Evolutionary conservation across 1,140 invertebrate species (phyloP).

Genomic region (Yoshiicerus persimilis): DNA sequence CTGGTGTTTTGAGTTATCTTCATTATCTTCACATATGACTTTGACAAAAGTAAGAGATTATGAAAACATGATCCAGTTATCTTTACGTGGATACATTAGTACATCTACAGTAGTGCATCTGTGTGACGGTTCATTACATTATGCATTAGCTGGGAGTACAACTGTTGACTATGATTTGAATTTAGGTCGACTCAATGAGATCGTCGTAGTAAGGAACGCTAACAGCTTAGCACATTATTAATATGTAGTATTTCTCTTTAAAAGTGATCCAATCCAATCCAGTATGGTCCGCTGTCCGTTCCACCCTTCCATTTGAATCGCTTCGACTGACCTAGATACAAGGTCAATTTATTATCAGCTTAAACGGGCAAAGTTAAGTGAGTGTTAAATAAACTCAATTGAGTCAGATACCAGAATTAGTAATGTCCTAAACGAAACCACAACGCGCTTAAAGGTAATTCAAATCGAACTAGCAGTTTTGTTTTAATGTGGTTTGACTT

Average conservation of each 20-base stretch:
- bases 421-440: not conserved
- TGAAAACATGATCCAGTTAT: not conserved
- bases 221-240: not conserved
- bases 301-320: not conserved
- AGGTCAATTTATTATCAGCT: not conserved
- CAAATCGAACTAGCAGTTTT: not conserved
- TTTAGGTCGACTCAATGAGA: not conserved
- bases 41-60: not conserved
- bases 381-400: not conserved
- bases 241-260: not conserved
- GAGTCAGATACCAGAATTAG: not conserved
- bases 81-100: not conserved
- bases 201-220: not conserved
- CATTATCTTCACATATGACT: constrained; percentile 5
- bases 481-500: not conserved
- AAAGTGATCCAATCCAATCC: not conserved
- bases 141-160: not conserved
- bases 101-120: not conserved
- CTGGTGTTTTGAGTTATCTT: not conserved
- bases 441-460: not conserved
- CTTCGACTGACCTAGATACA: not conserved
- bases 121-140: not conserved
- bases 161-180: not conserved
- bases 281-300: not conserved
- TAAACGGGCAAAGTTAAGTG: not conserved